phyloP scores from a whole-genome alignment of 2,797 vertebrate genomes.

The Acanthornis magna region DNA sequence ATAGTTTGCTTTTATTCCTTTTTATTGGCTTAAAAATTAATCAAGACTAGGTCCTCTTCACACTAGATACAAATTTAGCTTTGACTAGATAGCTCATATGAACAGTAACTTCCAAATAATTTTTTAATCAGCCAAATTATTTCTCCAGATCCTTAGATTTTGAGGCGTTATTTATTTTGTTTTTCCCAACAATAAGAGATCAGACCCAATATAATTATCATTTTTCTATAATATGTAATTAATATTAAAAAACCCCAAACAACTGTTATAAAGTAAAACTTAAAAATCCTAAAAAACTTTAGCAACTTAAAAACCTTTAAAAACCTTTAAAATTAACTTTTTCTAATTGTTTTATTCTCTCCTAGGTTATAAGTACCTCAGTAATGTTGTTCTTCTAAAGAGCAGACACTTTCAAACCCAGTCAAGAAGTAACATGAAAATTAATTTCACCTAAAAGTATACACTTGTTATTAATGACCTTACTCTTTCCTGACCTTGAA shows the following conservation, averaged over 20 bases:
- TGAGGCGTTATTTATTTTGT: background rate
- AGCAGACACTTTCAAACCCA: conserved; percentile 14
- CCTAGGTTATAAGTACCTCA: background rate
- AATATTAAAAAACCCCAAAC: background rate
- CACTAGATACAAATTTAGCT: background rate
- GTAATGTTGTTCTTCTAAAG: background rate
- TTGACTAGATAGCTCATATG: background rate
- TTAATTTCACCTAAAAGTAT: background rate
- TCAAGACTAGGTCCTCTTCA: background rate
- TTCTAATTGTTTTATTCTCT: background rate
- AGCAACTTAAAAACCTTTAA: background rate
- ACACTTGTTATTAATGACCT: background rate
- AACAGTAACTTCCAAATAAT: background rate
- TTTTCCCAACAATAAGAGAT: background rate
- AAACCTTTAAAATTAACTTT: background rate
- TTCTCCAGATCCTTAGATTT: background rate
- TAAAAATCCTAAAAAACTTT: background rate
- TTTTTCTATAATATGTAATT: background rate
- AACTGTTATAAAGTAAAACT: background rate
- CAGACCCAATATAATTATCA: background rate
- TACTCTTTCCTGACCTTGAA: background rate
- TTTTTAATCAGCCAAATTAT: background rate
- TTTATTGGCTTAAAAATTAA: background rate
- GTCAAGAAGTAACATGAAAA: background rate
- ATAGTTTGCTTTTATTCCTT: background rate